Evolutionary conservation across 1,140 invertebrate genomes (phyloP), one percentile per base, ranked within the genome.

Genomic region (Condylostylus longicornis): DNA sequence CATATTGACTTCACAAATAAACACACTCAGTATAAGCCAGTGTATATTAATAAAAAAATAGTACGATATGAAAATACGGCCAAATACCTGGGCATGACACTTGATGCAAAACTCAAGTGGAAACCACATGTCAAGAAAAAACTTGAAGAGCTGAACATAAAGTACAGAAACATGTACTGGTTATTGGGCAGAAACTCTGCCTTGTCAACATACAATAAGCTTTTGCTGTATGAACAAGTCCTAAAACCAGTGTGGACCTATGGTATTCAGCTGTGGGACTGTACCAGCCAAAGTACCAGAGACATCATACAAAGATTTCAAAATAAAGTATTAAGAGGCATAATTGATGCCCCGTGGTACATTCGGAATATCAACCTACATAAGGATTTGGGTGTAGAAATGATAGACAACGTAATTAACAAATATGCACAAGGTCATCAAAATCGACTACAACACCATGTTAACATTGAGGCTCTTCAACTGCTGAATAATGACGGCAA

Each of bases 161-260:
- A 32, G 15, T 32, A 17, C 15, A 17, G 14, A 32, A 32, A 5
- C 13, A 17, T 50, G 17, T 44, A 46, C 15, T 53, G 44, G 48
- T 25, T 57, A 15, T 30, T 54, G 10, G 44, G 43, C 7, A 38
- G 33, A 37, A 46, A 42, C 14, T 48, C 44, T 2, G 30, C 37
- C 22, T 32, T 55, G 28, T 47, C 40, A 12, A 14, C 49, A 6
- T 14, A 49, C 19, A 51, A 51, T 37, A 57, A 59, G 45, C 12
- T 56, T 3, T 28, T 49, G 10, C 22, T 58, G 2, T 53, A 59
- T 36, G 48, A 54, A 32, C 15, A 22, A 5, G 46, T 55, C 3
- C 38, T 57, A 5, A 48, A 49, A 35, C 53, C 54, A 10, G 41
- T 56, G 3, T 58, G 53, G 50, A 50, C 38, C 8, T 53, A 58